A percentile compares a stretch with the other conserved stretches of the same genome.
Evolutionary conservation across 2,797 vertebrate species (phyloP).

Genomic region (Heteromormyrus szaboi): DNA sequence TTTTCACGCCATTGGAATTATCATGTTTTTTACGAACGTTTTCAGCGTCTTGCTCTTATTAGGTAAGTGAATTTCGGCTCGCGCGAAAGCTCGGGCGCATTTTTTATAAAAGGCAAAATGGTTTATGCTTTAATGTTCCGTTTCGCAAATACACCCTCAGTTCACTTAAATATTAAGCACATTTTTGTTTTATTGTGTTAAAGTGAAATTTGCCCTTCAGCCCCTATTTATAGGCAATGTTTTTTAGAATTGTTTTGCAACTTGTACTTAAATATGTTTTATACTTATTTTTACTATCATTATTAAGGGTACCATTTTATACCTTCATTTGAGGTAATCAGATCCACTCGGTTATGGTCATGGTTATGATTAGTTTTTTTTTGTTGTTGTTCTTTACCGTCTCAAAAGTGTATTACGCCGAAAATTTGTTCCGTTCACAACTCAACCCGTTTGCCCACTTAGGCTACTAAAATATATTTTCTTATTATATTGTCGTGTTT

Average conservation of each 20-base stretch:
- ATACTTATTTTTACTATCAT: not conserved
- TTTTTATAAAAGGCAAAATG: not conserved
- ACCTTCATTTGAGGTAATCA: not conserved
- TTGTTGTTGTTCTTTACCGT: not conserved
- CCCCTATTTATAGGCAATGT: not conserved
- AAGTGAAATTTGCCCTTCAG: not conserved
- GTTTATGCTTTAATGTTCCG: not conserved
- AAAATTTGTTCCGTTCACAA: not conserved
- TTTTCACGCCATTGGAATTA: slow-evolving; percentile 33
- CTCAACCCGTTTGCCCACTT: not conserved
- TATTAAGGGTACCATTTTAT: not conserved
- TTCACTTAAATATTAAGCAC: not conserved
- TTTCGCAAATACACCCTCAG: not conserved
- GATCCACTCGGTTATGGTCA: not conserved
- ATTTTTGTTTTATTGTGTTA: not conserved
- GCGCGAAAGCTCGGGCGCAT: not conserved
- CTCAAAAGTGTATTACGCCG: not conserved
- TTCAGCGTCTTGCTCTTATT: slow-evolving; percentile 37
- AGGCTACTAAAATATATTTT: not conserved
- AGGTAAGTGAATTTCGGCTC: slow-evolving; percentile 33
- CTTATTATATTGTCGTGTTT: not conserved
- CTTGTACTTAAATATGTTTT: not conserved
- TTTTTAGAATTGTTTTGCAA: not conserved
- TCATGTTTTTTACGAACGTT: slow-evolving; percentile 40
- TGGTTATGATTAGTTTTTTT: not conserved